Evolutionary conservation across 1,140 invertebrate genomes (phyloP).

Genomic region (Leptinotarsa texana): DNA sequence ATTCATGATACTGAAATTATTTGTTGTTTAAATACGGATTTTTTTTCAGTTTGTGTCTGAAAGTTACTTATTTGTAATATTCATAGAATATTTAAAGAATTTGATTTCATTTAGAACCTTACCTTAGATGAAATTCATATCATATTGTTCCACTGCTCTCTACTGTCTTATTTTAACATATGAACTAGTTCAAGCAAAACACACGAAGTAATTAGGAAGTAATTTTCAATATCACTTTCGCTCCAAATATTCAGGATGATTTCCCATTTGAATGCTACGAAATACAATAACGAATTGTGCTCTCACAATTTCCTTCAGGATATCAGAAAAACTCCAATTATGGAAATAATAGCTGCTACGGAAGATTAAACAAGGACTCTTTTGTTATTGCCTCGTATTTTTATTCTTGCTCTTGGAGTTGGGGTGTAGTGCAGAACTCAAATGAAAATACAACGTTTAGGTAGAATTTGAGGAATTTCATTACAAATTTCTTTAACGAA

Average conservation of each 20-base stretch:
- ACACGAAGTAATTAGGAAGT: neutral
- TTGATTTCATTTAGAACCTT: too few species aligned
- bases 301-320: conserved; percentile 3
- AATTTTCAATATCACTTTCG: neutral
- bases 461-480: too few species aligned
- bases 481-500: too few species aligned
- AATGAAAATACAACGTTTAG: neutral
- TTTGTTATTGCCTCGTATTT: neutral
- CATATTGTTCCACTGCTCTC: too few species aligned
- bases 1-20: too few species aligned
- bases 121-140: too few species aligned
- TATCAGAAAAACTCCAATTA: conserved; percentile 3
- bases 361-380: neutral
- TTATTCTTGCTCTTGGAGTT: neutral
- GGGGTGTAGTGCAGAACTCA: neutral
- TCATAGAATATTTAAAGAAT: too few species aligned
- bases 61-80: too few species aligned
- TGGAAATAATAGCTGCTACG: neutral
- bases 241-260: neutral
- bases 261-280: neutral
- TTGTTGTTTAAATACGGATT: too few species aligned
- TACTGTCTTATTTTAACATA: too few species aligned
- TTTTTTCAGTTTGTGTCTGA: too few species aligned
- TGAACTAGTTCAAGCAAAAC: neutral
- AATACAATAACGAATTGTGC: neutral